These are phyloP conservation scores for Julus scandinavius DNA, from an alignment of 2,888 invertebrate genomes.

Conservation along the genomic window DNA sequence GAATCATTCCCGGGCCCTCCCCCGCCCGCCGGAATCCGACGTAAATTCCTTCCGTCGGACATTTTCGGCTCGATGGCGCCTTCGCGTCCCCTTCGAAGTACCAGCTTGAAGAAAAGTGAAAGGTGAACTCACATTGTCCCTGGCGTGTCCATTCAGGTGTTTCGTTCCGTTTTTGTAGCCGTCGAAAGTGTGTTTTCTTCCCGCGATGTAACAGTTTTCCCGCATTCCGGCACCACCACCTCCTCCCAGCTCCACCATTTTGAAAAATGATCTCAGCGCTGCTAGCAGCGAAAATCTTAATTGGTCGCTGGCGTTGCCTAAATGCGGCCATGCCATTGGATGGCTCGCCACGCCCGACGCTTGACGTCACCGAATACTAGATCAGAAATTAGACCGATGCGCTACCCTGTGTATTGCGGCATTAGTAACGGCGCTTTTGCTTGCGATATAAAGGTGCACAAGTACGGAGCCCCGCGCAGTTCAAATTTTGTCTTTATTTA, in stretches of 20 bases:
- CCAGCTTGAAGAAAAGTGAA: neutral
- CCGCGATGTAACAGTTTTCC: constrained; percentile 10
- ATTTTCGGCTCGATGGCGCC: neutral
- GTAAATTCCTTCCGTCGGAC: neutral
- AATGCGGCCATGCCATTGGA: neutral
- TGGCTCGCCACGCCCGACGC: neutral
- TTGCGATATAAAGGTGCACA: no score
- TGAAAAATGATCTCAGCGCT: constrained; percentile 2
- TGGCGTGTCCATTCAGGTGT: neutral
- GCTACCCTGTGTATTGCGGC: no score
- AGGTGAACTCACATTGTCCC: neutral
- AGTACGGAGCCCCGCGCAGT: no score
- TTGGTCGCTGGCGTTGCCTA: neutral
- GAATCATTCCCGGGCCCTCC: neutral
- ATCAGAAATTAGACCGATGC: no score
- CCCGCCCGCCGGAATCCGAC: no score
- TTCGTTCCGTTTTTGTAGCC: neutral
- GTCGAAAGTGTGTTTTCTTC: neutral
- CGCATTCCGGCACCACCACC: constrained; percentile 11
- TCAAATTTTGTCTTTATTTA: no score
- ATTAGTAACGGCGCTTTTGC: no score
- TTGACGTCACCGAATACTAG: neutral
- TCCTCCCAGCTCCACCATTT: constrained; percentile 10
- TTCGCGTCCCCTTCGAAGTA: neutral
- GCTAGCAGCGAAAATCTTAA: neutral